These are phyloP conservation scores for Sebastes nivosus DNA, from an alignment of 2,797 vertebrate species.

Conservation along the genomic window DNA sequence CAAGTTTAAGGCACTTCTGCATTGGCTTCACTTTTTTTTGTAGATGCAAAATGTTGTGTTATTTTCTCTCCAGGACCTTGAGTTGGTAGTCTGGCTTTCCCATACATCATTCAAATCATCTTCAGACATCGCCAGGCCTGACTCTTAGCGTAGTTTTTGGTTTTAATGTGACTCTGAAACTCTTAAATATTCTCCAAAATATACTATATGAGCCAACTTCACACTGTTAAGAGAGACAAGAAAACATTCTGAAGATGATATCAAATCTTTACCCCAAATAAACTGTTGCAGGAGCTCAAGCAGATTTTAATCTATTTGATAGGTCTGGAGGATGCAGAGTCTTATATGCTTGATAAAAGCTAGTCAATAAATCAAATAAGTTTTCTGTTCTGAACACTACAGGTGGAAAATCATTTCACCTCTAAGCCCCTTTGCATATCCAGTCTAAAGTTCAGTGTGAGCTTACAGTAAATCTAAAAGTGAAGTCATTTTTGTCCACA, in stretches of 20 bases:
- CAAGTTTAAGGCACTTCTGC: no score
- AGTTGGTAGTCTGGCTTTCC: background rate
- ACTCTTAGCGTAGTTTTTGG: background rate
- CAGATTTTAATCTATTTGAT: background rate
- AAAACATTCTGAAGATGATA: background rate
- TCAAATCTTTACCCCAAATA: background rate
- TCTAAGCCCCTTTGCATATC: background rate
- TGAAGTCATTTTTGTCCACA: background rate
- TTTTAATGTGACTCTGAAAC: background rate
- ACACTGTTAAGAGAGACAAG: background rate
- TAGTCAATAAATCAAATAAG: slow-evolving; percentile 9
- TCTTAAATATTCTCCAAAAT: background rate
- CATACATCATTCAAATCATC: background rate
- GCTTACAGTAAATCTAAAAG: slow-evolving; percentile 14
- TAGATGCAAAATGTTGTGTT: background rate
- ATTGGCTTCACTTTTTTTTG: background rate
- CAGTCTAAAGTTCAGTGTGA: background rate
- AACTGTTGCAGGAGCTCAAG: background rate
- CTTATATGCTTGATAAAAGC: slow-evolving; percentile 4
- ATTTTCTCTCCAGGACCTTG: background rate
- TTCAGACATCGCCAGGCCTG: background rate
- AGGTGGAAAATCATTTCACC: slow-evolving; percentile 17
- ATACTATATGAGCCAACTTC: background rate
- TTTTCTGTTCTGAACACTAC: slow-evolving; percentile 16
- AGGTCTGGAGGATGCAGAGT: slow-evolving; percentile 2